Base-by-base conservation (phyloP, 2,888 invertebrate genomes). In the Keiferia lycopersicella region DNA sequence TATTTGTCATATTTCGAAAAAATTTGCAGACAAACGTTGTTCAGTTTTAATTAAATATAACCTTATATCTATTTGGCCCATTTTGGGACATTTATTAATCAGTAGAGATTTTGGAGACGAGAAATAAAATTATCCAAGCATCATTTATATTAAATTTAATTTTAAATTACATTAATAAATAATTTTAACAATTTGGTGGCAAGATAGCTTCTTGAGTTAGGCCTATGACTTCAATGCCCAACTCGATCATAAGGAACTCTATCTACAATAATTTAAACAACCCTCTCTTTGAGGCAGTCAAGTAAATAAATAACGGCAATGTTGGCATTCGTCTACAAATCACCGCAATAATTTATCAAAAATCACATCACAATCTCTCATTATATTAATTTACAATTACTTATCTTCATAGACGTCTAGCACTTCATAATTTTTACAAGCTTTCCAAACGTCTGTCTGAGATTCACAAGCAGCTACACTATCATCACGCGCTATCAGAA, bases 151-250 rank as follows among this genome's bases (percentile, higher is more conserved):
- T 14, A 61, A 50, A 48, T 63, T 61, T 53, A 60, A 60, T 57
- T 66, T 67, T 60, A 63, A 65, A 62, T 63, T 59, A 66, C 64
- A 66, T 64, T 65, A 67, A 70, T 70, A 70, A 71, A 69, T 72
- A 67, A 72, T 53, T 56, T 69, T 58, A 72, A 68, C 64, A 71
- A 71, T 72, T 72, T 72, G 72, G 72, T 69, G 71, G 70, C 70
- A 71, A 72, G 71, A 71, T 71, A 72, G 72, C 72, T 66, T 72
- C 71, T 53, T 61, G 67, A 70, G 69, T 66, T 60, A 39, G 62
- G 65, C 22, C 45, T 39, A 57, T 30, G 16, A 63, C 53, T 22
- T 34, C 61, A 26, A 11, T 48, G 50, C 58, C 51, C 58, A 56
- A 71, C 68, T 69, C 71, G 38, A 30, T 45, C 51, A 41, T 41